Base-by-base conservation (phyloP, 2,888 invertebrate genomes). In the Dasysyrphus albostriatus region DNA sequence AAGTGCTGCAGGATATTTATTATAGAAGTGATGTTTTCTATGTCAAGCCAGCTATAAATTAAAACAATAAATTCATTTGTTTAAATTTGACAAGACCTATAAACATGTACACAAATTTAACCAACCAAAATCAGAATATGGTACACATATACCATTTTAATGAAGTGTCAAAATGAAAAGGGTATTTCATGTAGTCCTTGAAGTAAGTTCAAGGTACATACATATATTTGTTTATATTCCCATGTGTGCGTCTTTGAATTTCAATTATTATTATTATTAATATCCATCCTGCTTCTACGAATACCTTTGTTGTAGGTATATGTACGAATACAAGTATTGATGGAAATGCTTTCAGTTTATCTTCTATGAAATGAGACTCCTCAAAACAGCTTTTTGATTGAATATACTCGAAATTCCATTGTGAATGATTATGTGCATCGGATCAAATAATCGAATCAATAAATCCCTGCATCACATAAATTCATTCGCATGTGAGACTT, bases 371-470 rank as follows among this genome's bases (percentile, higher is more conserved):
- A 61, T 44, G 70, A 63, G 54, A 70, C 63, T 70, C 39, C 39
- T 49, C 32, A 32, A 39, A 67, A 65, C 56, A 65, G 49, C 59
- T 76, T 84, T 32, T 72, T 59, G 74, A 87, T 78, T 61, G 54
- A 70, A 72, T 75, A 54, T 77, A 73, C 58, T 83, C 65, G 69
- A 78, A 79, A 79, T 69, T 74, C 58, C 63, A 75, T 75, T 44
- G 51, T 65, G 59, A 75, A 78, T 75, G n/a, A 3, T 47, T 16
- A 47, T 47, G 61, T 54, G 44, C 24, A 47, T 47, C 65, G 49
- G 70, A 75, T 79, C 87, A 70, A 75, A 87, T 87, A 83, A 87
- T 82, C 78, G 74, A 78, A 82, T 87, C 78, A 87, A 83, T 78
- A 79, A 78, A 78, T 83, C 75, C 54, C 63, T 54, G 54, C 49